Evolutionary conservation across 2,797 vertebrate genomes (phyloP), one percentile per base, ranked within the genome.

Genomic region (Gobio occitaniae): DNA sequence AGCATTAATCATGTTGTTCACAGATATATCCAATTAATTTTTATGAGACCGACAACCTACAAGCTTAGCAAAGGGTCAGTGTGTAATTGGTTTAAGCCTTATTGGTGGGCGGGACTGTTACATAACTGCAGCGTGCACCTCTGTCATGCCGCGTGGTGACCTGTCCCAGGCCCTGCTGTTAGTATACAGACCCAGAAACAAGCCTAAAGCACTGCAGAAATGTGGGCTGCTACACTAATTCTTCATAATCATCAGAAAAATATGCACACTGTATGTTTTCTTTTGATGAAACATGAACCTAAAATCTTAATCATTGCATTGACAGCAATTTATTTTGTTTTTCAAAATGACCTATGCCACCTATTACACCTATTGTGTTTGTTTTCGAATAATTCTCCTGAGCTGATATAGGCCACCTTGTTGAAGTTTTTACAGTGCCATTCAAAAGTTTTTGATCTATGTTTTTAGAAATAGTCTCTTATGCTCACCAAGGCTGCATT

Each of bases 41-140:
- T 4, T 44, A 10, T 36, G 10, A 75, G 6, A 21, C 21, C 2
- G 0, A 61, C 4, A 61, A 78, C 66, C 38, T 56, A 56, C n/a
- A 0, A 41, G 48, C 59, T 81, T 71, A 71, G 38, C 11, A 16
- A 81, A 81, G 36, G 79, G n/a, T 71, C 66, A 59, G 36, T 44
- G 52, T 68, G 36, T 56, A 19, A 44, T 59, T 59, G 50, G 66
- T 54, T 81, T 19, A 44, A 71, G 15, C 9, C 36, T 71, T 52
- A 69, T 71, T 81, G 50, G 32, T 78, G 52, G 68, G 70, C 8
- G 17, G 17, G 47, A 29, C 38, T 70, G 3, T 87, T 81, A 47
- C 61, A 83, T 79, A 87, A 85, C 71, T 3, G 54, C 48, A 21
- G 11, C 6, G 61, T 84, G 61, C 68, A 63, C 61, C 65, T 21